These are phyloP conservation scores for Congeria kusceri DNA, from an alignment of 2,888 invertebrate species.

Conservation along the genomic window DNA sequence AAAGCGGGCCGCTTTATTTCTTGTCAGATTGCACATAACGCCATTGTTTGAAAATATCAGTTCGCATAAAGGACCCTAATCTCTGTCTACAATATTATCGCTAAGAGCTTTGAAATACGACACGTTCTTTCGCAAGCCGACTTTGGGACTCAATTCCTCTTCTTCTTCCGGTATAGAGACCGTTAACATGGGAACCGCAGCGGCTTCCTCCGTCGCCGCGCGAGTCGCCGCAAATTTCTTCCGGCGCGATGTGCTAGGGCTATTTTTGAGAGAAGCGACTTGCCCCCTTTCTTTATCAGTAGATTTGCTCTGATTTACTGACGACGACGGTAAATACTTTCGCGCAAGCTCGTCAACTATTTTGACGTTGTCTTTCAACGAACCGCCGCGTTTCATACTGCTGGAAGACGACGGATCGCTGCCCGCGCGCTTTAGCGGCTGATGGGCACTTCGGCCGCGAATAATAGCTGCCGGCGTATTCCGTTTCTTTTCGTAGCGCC, in stretches of 20 bases:
- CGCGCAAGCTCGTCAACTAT: neutral
- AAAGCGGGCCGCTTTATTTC: no score
- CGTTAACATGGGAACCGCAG: no score
- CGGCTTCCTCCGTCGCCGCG: neutral
- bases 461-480: neutral
- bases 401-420: neutral
- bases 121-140: conserved; percentile 29
- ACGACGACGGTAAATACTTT: neutral
- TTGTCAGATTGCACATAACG: no score
- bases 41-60: no score
- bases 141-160: neutral
- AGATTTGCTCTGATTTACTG: neutral
- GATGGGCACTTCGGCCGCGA: neutral
- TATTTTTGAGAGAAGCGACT: conserved; percentile 39
- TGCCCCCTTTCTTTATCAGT: conserved; percentile 7
- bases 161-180: neutral
- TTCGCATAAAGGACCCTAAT: neutral
- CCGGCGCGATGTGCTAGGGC: conserved; percentile 37
- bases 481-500: conserved; percentile 10
- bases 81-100: neutral
- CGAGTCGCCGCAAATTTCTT: conserved; percentile 31
- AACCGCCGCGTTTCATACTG: conserved; percentile 2
- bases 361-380: conserved; percentile 9
- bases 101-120: conserved; percentile 40
- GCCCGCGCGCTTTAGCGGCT: neutral